Conservation (phyloP, 2,113 vertebrate species). For the Catharus minimus region DNA sequence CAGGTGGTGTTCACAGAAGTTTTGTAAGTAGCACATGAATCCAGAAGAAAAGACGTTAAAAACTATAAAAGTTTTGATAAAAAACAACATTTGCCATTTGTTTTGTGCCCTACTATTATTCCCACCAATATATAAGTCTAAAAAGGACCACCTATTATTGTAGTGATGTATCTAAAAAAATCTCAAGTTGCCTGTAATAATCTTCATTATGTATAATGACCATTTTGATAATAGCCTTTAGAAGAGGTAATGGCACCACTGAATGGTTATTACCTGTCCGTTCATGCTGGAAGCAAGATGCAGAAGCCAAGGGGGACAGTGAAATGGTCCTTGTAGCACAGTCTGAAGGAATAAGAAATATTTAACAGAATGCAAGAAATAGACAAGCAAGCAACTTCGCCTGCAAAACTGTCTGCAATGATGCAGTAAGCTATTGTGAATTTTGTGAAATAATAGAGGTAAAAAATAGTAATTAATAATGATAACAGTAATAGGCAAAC, state of each 20-base stretch:
- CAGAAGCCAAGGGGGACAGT: slow-evolving; percentile 81
- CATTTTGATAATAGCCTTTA: slow-evolving; percentile 88
- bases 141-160: slow-evolving; percentile 80
- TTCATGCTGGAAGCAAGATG: slow-evolving; percentile 81
- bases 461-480: slow-evolving; percentile 22
- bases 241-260: slow-evolving; percentile 80
- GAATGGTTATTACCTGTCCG: slow-evolving; percentile 86
- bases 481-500: slow-evolving; percentile 33
- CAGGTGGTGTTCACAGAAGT: slow-evolving; percentile 43
- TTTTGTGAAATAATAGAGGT: slow-evolving; percentile 67
- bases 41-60: slow-evolving; percentile 58
- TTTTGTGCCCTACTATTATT: slow-evolving; percentile 70
- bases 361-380: slow-evolving; percentile 77
- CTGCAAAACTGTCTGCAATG: slow-evolving; percentile 44
- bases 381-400: slow-evolving; percentile 69
- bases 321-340: slow-evolving; percentile 79
- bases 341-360: slow-evolving; percentile 80
- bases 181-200: slow-evolving; percentile 86
- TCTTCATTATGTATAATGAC: slow-evolving; percentile 89
- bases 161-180: slow-evolving; percentile 83
- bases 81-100: slow-evolving; percentile 66
- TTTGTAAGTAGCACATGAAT: slow-evolving; percentile 71
- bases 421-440: slow-evolving; percentile 47
- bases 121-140: slow-evolving; percentile 69
- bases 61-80: slow-evolving; percentile 66